Base-by-base conservation (phyloP, 2,113 vertebrate genomes). In the Cynocephalus volans region DNA sequence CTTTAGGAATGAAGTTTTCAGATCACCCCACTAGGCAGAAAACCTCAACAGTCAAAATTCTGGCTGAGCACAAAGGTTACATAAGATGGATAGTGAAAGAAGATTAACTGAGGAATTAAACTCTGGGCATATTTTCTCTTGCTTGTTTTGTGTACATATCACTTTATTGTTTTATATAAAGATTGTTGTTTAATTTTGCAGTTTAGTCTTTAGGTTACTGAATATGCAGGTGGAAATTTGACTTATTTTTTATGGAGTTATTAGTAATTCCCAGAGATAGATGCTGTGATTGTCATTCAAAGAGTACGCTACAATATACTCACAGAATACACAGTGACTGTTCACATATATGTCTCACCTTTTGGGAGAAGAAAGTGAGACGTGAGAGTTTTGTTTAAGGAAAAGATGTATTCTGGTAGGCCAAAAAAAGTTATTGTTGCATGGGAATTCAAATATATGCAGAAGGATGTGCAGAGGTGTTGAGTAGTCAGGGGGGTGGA, bases 211-310 rank as follows among this genome's bases (percentile, higher is more conserved):
- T 58, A 75, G 33, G 24, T 73, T 79, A 33, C 8, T 86, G 54
- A 88, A 69, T 95, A 83, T 83, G 72, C 36, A 21, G 13, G 31
- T 41, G 36, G 19, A 75, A 88, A 92, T 75, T 36, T 92, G 77
- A 23, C 24, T 60, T 58, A n/a, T 93, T 62, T 84, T 77, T 73
- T 76, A 88, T 48, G 28, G 6, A 67, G 8, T 3, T 56, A 56
- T 52, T 70, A 45, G 62, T 81, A n/a, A 79, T 82, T 87, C 21
- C 15, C 45, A 77, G 31, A 85, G n/a, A 48, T 19, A 5, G 65
- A 48, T 58, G 50, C 48, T 48, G 12, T 79, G 56, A 50, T n/a
- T 75, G 4, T 76, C n/a, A 72, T 28, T 54, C 11, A 88, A 6
- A 73, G 23, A 67, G 52, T 52, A 18, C 1, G 28, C 8, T 13